Evolutionary conservation across 2,113 vertebrate genomes (phyloP), one percentile per base, ranked within the genome.

Genomic region (Pangasianodon hypophthalmus): DNA sequence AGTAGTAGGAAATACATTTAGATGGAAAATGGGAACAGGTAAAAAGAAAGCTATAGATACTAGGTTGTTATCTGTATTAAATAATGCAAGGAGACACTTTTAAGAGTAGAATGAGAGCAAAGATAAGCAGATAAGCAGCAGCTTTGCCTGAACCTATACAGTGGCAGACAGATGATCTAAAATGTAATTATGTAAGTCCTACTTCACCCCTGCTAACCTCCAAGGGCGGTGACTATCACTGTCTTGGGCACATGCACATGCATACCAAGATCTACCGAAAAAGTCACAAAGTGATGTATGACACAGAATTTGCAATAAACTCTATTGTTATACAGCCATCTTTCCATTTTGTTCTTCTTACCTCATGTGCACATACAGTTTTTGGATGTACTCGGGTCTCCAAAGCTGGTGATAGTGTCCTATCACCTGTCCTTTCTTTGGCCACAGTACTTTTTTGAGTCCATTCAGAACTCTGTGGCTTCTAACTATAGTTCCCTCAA

Each of bases 1-100:
- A 26, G 62, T 32, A 24, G 54, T 10, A 46, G 32, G 29, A 52
- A 83, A 86, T 46, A 58, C n/a, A 50, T 75, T 77, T 60, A 4
- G 73, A 79, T 54, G 46, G 81, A 75, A 52, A 80, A 86, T 48
- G 32, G 24, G 44, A 86, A 64, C 44, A 79, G 69, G 26, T n/a
- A 48, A 71, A 89, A 26, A 88, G 64, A 75, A 16, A 18, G 77
- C 18, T 29, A 37, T 32, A 82, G 24, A 64, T 26, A 54, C 29
- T 41, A 14, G 54, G 24, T 29, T 80, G 18, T 64, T 62, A 62
- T 37, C 6, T 8, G 9, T 60, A 7, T 14, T 88, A 29, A 84
- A 56, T 84, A 75, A 60, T 73, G 50, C 52, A 89, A 54, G 24
- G 14, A 73, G 50, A 21, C 0, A 41, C 32, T 32, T 44, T 87